phyloP scores from a whole-genome alignment of 2,797 vertebrate genomes.

The Enoplosus armatus region DNA sequence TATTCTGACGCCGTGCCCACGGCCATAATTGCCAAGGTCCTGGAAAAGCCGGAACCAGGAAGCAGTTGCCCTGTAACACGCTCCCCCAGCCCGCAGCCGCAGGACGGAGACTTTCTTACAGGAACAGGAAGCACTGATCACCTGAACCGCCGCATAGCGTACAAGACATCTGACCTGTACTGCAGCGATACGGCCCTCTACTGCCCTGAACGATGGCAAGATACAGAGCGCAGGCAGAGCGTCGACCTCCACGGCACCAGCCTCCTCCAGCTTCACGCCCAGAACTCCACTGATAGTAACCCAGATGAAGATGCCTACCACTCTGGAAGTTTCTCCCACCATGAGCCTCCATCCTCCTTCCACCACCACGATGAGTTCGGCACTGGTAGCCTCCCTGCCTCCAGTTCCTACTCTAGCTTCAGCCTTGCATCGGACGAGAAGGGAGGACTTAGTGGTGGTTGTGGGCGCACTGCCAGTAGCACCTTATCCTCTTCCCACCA shows the following conservation, averaged over 20 bases:
- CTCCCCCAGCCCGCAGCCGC: slow-evolving; percentile 86
- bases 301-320: slow-evolving; percentile 91
- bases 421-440: slow-evolving; percentile 93
- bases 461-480: slow-evolving; percentile 84
- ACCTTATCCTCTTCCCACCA: slow-evolving; percentile 93
- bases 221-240: slow-evolving; percentile 87
- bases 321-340: slow-evolving; percentile 87
- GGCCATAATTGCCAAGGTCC: slow-evolving; percentile 90
- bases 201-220: slow-evolving; percentile 89
- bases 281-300: slow-evolving; percentile 92
- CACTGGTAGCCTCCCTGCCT: slow-evolving; percentile 87
- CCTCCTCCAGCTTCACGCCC: slow-evolving; percentile 86
- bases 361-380: slow-evolving; percentile 84
- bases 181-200: slow-evolving; percentile 96
- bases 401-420: slow-evolving; percentile 96
- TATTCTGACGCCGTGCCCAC: slow-evolving; percentile 90
- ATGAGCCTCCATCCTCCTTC: slow-evolving; percentile 87
- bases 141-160: slow-evolving; percentile 82
- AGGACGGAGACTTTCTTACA: slow-evolving; percentile 85
- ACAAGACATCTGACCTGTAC: slow-evolving; percentile 91
- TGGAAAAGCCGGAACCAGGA: slow-evolving; percentile 92
- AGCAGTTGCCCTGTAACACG: slow-evolving; percentile 88
- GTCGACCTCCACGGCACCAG: slow-evolving; percentile 88
- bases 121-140: slow-evolving; percentile 87
- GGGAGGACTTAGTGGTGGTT: slow-evolving; percentile 73